These are phyloP conservation scores for Drosophila neocordata DNA, from an alignment of 1,140 invertebrate genomes.

Conservation along the genomic window DNA sequence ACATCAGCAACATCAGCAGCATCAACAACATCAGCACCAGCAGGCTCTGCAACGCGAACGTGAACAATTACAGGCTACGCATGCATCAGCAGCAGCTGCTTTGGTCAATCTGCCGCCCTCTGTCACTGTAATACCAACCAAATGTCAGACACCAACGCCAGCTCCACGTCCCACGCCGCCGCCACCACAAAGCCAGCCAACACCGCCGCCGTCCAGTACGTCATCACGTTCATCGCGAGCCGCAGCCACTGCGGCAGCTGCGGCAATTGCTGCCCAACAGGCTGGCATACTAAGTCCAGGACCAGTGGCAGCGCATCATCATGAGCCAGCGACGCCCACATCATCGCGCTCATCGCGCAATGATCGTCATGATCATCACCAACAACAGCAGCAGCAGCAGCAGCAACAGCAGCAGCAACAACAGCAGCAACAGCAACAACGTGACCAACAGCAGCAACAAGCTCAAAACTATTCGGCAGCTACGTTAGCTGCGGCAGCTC, in stretches of 20 bases:
- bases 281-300: conserved; percentile 84
- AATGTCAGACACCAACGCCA: conserved; percentile 82
- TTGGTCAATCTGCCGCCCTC: conserved; percentile 78
- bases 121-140: conserved; percentile 79
- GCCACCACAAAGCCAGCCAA: conserved; percentile 56
- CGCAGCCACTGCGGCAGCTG: conserved; percentile 65
- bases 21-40: conserved; percentile 36
- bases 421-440: conserved; percentile 79
- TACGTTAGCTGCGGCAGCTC: conserved; percentile 82
- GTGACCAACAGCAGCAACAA: conserved; percentile 65
- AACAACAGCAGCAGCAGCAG: conserved; percentile 81
- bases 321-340: conserved; percentile 69
- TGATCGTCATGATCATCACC: conserved; percentile 69
- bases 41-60: conserved; percentile 53
- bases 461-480: conserved; percentile 82
- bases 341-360: conserved; percentile 55
- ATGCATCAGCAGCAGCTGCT: conserved; percentile 70
- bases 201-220: conserved; percentile 83
- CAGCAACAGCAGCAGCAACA: conserved; percentile 74
- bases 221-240: conserved; percentile 79
- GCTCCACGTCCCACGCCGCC: conserved; percentile 83
- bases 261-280: conserved; percentile 83
- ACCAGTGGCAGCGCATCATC: conserved; percentile 83
- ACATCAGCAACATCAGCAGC: conserved; percentile 38
- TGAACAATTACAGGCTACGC: conserved; percentile 63